phyloP scores from a whole-genome alignment of 2,888 invertebrate species.

The Hyposoter didymator region DNA sequence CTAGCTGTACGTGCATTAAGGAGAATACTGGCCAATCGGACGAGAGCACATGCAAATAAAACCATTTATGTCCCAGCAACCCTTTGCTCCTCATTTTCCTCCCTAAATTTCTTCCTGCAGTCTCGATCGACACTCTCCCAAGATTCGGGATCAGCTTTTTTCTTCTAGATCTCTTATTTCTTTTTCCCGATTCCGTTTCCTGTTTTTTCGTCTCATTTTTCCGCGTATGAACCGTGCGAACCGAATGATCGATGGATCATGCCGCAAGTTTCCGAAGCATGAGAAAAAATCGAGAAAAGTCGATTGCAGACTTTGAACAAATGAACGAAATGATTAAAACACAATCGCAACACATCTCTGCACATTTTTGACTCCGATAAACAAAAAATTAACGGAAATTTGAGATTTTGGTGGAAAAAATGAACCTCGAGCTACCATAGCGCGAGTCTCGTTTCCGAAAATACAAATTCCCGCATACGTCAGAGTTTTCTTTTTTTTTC shows the following conservation, averaged over 20 bases:
- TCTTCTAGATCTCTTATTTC: neutral
- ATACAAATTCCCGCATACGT: too few species aligned
- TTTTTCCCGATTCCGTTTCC: neutral
- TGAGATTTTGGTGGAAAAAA: too few species aligned
- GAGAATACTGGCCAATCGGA: slow-evolving; percentile 13
- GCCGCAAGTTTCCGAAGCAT: neutral
- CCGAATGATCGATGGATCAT: neutral
- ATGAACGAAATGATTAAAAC: neutral
- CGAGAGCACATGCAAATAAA: slow-evolving; percentile 3
- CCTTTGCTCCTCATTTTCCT: neutral
- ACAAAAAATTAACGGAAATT: too few species aligned
- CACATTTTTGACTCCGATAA: too few species aligned
- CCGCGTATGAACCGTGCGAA: slow-evolving; percentile 2
- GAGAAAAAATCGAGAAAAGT: neutral
- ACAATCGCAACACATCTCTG: neutral
- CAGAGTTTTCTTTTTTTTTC: neutral
- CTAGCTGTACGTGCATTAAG: neutral
- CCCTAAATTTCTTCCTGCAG: neutral
- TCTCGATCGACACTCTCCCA: neutral
- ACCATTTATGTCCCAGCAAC: slow-evolving; percentile 7
- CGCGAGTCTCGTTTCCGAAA: too few species aligned
- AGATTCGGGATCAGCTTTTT: neutral
- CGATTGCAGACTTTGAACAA: neutral
- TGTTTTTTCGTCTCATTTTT: neutral
- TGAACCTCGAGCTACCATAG: too few species aligned